Conservation (phyloP, 2,113 vertebrate species). For the Equus quagga region DNA sequence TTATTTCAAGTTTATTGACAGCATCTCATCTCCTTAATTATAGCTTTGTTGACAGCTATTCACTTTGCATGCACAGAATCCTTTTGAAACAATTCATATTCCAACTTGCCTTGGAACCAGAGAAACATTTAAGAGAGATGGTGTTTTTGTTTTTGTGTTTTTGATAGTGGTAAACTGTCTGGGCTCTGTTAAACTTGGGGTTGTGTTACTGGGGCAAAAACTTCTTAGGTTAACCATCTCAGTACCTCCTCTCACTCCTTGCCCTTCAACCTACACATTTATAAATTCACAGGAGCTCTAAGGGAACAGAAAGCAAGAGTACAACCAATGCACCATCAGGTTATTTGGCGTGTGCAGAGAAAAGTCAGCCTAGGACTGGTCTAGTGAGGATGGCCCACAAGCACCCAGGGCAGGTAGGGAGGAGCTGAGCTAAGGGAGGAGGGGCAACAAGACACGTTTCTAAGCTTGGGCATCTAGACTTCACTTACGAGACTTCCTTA, state of each 20-base stretch:
- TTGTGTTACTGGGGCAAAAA: background rate
- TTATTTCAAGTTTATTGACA: constrained; percentile 57
- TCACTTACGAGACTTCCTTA: background rate
- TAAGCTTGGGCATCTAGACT: background rate
- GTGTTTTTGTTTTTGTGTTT: background rate
- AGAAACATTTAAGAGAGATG: background rate
- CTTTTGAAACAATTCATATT: constrained; percentile 53
- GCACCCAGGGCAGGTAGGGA: background rate
- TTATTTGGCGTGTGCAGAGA: background rate
- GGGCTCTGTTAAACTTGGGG: background rate
- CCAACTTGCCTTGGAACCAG: constrained; percentile 9
- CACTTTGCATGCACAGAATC: constrained; percentile 6
- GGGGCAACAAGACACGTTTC: background rate
- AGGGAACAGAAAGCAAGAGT: background rate
- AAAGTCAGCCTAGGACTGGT: background rate
- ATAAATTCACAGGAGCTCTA: background rate
- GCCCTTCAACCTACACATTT: background rate
- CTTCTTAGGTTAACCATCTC: background rate
- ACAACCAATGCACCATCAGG: background rate
- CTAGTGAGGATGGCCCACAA: background rate
- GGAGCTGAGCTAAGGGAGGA: background rate
- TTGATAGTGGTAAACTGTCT: background rate
- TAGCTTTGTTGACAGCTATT: constrained; percentile 48
- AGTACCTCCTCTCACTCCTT: background rate
- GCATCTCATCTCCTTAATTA: constrained; percentile 44